Evolutionary conservation across 2,113 vertebrate species (phyloP).

Genomic region (Romanogobio albipinnatus): DNA sequence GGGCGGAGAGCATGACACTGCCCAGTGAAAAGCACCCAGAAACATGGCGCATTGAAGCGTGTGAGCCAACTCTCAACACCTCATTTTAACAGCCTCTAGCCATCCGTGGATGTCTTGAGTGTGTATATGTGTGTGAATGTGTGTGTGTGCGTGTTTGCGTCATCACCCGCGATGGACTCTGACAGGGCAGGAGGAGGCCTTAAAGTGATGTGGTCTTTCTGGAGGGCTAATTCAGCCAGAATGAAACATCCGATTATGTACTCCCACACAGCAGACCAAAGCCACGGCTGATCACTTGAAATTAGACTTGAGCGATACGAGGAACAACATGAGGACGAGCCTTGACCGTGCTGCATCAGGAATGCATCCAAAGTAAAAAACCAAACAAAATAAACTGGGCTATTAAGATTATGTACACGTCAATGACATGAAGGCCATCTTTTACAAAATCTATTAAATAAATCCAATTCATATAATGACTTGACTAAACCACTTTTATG

Average conservation of each 20-base stretch:
- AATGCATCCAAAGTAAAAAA: conserved; percentile 1
- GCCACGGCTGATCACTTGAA: conserved; percentile 49
- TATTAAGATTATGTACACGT: neutral
- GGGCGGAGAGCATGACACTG: conserved; percentile 43
- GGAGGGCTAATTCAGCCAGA: conserved; percentile 60
- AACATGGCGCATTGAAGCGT: conserved; percentile 53
- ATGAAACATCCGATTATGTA: conserved; percentile 61
- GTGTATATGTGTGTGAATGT: conserved; percentile 42
- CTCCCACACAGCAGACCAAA: conserved; percentile 54
- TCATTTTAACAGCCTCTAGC: conserved; percentile 59
- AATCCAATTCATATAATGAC: neutral
- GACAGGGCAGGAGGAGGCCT: conserved; percentile 60
- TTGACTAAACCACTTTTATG: neutral
- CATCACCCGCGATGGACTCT: conserved; percentile 57
- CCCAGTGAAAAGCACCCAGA: conserved; percentile 49
- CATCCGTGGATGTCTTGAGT: conserved; percentile 45
- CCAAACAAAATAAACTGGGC: neutral
- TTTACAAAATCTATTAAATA: neutral
- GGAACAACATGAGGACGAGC: conserved; percentile 10
- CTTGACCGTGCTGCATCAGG: neutral
- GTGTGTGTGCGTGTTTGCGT: conserved; percentile 44
- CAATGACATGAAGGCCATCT: neutral
- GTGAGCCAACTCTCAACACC: conserved; percentile 58
- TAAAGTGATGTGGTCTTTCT: conserved; percentile 57
- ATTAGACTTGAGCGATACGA: conserved; percentile 47